Percentiles rank a stretch among this genome's conserved stretches.
These are phyloP conservation scores for Molossus molossus DNA, from an alignment of 2,797 vertebrate species.

Conservation along the genomic window DNA sequence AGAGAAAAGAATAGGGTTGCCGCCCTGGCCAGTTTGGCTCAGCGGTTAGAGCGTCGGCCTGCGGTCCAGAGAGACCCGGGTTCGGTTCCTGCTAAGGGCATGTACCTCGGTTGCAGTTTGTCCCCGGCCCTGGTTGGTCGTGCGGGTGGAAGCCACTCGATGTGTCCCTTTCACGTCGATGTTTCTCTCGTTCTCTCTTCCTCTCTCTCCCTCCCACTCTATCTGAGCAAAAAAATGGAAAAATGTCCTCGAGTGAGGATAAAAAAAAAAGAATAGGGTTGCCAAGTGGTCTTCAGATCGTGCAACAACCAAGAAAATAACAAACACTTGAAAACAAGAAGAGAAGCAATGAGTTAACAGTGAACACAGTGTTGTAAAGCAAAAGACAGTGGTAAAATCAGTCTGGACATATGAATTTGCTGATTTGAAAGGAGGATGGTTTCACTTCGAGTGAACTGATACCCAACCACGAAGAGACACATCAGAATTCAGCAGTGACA, in stretches of 20 bases:
- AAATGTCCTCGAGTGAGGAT: too few relatives aligned
- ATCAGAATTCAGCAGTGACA: not conserved
- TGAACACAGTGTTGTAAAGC: not conserved
- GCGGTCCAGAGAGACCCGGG: too few relatives aligned
- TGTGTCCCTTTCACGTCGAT: too few relatives aligned
- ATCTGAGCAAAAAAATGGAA: too few relatives aligned
- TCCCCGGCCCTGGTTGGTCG: too few relatives aligned
- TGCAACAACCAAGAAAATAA: conserved; percentile 27
- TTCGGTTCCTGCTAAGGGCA: too few relatives aligned
- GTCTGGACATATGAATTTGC: not conserved
- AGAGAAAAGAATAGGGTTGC: not conserved
- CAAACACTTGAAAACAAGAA: not conserved
- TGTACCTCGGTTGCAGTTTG: too few relatives aligned
- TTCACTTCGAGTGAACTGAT: not conserved
- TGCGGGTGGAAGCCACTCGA: too few relatives aligned
- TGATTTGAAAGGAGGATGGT: not conserved
- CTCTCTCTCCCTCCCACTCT: too few relatives aligned
- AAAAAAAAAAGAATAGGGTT: not conserved
- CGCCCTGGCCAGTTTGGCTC: not conserved
- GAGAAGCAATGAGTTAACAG: not conserved
- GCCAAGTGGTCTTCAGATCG: not conserved
- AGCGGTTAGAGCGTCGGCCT: too few relatives aligned
- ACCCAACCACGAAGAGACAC: not conserved
- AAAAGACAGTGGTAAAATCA: not conserved
- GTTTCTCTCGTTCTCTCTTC: too few relatives aligned